phyloP scores from a whole-genome alignment of 2,797 vertebrate genomes.

The Gallinago solitaria region DNA sequence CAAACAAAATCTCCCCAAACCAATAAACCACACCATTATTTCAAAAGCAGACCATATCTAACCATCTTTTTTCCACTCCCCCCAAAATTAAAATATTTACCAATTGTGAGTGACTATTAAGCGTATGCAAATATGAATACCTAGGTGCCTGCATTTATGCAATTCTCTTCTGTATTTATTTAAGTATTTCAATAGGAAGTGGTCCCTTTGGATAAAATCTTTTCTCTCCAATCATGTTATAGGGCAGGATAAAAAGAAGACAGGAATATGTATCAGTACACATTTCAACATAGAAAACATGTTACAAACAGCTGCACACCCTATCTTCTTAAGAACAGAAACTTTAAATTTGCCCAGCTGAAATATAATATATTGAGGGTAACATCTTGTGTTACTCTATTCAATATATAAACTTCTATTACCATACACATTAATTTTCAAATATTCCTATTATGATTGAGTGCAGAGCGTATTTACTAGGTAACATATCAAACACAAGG shows the following conservation, averaged over 20 bases:
- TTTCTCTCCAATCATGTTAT: neutral
- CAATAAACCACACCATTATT: neutral
- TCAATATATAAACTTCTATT: neutral
- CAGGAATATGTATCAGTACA: neutral
- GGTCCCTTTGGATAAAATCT: neutral
- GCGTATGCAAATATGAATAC: neutral
- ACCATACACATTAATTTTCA: neutral
- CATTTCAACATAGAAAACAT: neutral
- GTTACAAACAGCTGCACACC: neutral
- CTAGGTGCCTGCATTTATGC: neutral
- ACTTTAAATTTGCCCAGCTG: neutral
- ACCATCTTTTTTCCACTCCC: neutral
- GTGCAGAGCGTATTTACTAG: neutral
- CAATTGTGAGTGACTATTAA: neutral
- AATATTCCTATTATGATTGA: neutral
- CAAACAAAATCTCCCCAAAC: neutral
- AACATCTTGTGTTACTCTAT: neutral
- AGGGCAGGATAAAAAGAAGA: neutral
- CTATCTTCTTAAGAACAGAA: neutral
- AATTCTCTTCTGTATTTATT: neutral
- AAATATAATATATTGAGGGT: neutral
- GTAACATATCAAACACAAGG: neutral
- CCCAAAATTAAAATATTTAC: neutral
- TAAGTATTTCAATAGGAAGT: constrained; percentile 27
- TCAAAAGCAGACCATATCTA: neutral